A percentile compares a stretch with the other conserved stretches of the same genome.
These are phyloP conservation scores for Bimastos eiseni DNA, from an alignment of 2,888 invertebrate genomes.

Conservation along the genomic window DNA sequence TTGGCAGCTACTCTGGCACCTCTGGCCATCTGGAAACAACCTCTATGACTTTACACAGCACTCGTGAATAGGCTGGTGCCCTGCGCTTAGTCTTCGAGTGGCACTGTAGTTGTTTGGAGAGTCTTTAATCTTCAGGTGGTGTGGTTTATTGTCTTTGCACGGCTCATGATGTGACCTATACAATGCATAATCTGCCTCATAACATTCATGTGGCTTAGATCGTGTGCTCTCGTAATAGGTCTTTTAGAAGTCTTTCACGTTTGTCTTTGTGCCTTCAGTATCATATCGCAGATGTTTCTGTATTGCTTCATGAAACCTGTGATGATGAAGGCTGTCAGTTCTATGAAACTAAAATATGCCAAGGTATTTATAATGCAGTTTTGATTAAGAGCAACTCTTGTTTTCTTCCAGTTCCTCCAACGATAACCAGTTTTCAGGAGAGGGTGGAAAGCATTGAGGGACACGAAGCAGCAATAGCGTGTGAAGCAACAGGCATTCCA, in stretches of 20 bases:
- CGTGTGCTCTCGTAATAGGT: not conserved
- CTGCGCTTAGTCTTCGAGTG: too few relatives aligned
- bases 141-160: not conserved
- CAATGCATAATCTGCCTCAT: not conserved
- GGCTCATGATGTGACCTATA: not conserved
- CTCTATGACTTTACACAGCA: too few relatives aligned
- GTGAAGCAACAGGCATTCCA: slow-evolving; percentile 39
- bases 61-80: too few relatives aligned
- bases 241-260: not conserved
- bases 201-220: not conserved
- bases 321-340: not conserved
- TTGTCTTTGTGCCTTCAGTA: not conserved
- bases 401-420: slow-evolving; percentile 42
- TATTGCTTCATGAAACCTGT: not conserved
- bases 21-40: too few relatives aligned
- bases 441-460: slow-evolving; percentile 37
- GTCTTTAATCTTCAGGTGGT: not conserved
- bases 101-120: too few relatives aligned
- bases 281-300: not conserved
- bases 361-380: not conserved
- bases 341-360: not conserved
- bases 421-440: slow-evolving; percentile 32
- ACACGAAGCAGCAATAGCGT: slow-evolving; percentile 38
- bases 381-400: not conserved
- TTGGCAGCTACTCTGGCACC: too few relatives aligned